A percentile compares a stretch with the other conserved stretches of the same genome.
Conservation (phyloP, 2,888 invertebrate species). For the Lottia gigantea region DNA sequence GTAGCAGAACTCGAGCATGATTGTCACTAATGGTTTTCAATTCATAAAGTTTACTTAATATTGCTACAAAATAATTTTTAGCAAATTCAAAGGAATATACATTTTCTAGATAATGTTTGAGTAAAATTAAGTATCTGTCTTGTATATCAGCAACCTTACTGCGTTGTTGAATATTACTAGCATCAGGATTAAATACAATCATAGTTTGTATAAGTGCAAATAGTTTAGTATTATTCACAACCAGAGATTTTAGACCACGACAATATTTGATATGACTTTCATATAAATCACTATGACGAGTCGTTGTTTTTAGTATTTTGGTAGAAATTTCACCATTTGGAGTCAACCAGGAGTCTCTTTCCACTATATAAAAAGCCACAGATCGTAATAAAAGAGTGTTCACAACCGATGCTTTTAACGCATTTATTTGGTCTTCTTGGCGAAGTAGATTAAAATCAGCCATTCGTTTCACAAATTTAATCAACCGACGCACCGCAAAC, state of each 20-base stretch:
- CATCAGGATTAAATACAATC: constrained; percentile 86
- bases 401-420: constrained; percentile 79
- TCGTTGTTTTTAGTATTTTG: constrained; percentile 89
- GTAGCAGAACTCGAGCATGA: constrained; percentile 90
- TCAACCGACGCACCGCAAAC: constrained; percentile 84
- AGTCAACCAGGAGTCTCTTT: constrained; percentile 87
- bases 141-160: constrained; percentile 60
- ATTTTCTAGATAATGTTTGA: constrained; percentile 66
- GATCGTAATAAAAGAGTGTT: constrained; percentile 84
- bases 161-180: constrained; percentile 74
- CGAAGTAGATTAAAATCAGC: constrained; percentile 90
- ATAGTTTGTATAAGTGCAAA: constrained; percentile 92
- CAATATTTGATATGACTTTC: constrained; percentile 64
- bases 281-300: constrained; percentile 68
- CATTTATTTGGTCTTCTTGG: constrained; percentile 90
- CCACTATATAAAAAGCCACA: constrained; percentile 90
- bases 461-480: constrained; percentile 74
- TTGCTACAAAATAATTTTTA: constrained; percentile 49
- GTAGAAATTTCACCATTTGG: constrained; percentile 79
- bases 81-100: constrained; percentile 55
- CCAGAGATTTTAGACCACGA: constrained; percentile 57
- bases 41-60: constrained; percentile 90
- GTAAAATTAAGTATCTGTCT: constrained; percentile 70
- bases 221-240: constrained; percentile 86
- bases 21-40: constrained; percentile 89